These are phyloP conservation scores for Saturnia japonica DNA, from an alignment of 2,888 invertebrate species.

Conservation along the genomic window DNA sequence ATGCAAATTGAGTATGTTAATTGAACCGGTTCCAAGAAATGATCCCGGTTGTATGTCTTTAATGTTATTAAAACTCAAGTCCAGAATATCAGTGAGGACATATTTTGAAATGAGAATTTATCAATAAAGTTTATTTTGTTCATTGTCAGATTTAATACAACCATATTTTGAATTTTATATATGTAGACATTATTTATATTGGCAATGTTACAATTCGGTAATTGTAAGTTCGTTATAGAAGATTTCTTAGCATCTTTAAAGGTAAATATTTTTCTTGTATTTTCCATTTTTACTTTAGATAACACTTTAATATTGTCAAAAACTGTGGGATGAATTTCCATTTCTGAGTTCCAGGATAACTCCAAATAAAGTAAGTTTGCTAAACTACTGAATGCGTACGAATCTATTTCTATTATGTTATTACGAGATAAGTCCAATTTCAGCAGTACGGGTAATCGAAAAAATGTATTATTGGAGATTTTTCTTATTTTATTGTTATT, in stretches of 20 bases:
- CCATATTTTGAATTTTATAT: conserved; percentile 19
- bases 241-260: conserved; percentile 20
- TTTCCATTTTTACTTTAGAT: conserved; percentile 18
- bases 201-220: conserved; percentile 22
- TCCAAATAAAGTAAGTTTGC: conserved; percentile 18
- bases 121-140: conserved; percentile 25
- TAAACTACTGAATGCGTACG: conserved; percentile 18
- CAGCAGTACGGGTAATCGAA: conserved; percentile 16
- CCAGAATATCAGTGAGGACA: conserved; percentile 22
- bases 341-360: conserved; percentile 23
- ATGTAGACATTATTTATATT: conserved; percentile 20
- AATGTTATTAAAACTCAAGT: conserved; percentile 27
- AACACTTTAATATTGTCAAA: conserved; percentile 25
- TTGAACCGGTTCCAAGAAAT: conserved; percentile 20
- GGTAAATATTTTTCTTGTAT: conserved; percentile 19
- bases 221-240: conserved; percentile 16
- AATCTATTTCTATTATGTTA: conserved; percentile 22
- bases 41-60: conserved; percentile 27
- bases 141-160: conserved; percentile 21
- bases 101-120: conserved; percentile 26
- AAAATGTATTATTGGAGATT: conserved; percentile 22
- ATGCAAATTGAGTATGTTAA: conserved; percentile 24
- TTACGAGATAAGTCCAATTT: conserved; percentile 23
- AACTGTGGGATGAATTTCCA: conserved; percentile 17
- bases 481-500: conserved; percentile 26